These are phyloP conservation scores for Fistularia tabacaria DNA, from an alignment of 2,797 vertebrate species.

Conservation along the genomic window DNA sequence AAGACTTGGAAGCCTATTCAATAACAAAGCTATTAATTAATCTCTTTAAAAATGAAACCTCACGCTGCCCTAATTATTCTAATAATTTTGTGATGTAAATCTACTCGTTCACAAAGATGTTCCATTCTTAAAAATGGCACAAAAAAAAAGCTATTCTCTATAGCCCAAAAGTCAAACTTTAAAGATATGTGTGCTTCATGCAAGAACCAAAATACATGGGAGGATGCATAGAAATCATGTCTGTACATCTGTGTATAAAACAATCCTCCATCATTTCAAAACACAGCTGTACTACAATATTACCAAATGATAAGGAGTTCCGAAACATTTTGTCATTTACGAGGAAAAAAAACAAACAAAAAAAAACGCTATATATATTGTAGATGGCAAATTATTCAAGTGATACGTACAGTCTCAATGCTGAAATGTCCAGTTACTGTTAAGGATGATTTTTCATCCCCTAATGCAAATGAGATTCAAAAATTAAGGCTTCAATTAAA, in stretches of 20 bases:
- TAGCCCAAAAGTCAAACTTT: slow-evolving; percentile 57
- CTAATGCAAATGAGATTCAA: slow-evolving; percentile 59
- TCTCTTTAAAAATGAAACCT: slow-evolving; percentile 52
- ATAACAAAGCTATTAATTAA: slow-evolving; percentile 42
- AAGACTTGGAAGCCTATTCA: slow-evolving; percentile 36
- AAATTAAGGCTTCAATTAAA: slow-evolving; percentile 71
- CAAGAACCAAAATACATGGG: slow-evolving; percentile 57
- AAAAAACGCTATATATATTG: too few relatives aligned
- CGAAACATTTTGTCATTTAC: too few relatives aligned
- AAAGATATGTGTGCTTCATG: slow-evolving; percentile 67
- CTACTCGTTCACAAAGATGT: slow-evolving; percentile 46
- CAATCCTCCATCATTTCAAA: too few relatives aligned
- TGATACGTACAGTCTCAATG: slow-evolving; percentile 67
- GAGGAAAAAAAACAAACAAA: too few relatives aligned
- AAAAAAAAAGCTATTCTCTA: slow-evolving; percentile 65
- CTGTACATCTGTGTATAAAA: too few relatives aligned
- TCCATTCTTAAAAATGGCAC: slow-evolving; percentile 33
- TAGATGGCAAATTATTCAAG: slow-evolving; percentile 63
- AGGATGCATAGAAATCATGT: too few relatives aligned
- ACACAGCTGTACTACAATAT: too few relatives aligned
- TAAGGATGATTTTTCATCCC: slow-evolving; percentile 56
- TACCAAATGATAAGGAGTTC: too few relatives aligned
- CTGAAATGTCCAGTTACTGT: slow-evolving; percentile 43
- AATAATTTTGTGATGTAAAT: slow-evolving; percentile 63
- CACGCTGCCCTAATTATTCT: slow-evolving; percentile 69